phyloP scores from a whole-genome alignment of 2,888 invertebrate genomes.

The Anagyrus pseudococci region DNA sequence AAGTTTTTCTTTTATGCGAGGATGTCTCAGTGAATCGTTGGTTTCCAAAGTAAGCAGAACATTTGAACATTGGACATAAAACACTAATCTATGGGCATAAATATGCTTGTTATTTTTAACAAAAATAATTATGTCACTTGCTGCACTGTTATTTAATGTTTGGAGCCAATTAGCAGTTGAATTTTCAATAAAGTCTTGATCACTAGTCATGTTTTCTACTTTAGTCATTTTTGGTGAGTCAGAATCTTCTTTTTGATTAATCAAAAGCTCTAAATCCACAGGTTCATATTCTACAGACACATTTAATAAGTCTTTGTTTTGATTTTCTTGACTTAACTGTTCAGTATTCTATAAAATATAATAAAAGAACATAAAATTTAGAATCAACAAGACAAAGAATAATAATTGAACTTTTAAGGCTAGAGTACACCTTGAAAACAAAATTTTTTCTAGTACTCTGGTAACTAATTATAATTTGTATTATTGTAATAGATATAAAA shows the following conservation, averaged over 20 bases:
- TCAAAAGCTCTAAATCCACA: constrained; percentile 20
- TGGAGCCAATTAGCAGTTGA: constrained; percentile 54
- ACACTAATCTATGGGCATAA: constrained; percentile 61
- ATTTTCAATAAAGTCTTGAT: constrained; percentile 40
- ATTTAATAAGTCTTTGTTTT: neutral
- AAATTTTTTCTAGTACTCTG: no score
- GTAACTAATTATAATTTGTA: no score
- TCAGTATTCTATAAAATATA: neutral
- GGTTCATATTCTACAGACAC: constrained; percentile 21
- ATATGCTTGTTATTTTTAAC: constrained; percentile 56
- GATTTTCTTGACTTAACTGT: neutral
- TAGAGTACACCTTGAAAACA: no score
- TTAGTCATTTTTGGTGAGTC: constrained; percentile 1
- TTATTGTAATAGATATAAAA: no score
- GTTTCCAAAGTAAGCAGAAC: constrained; percentile 55
- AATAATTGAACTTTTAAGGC: neutral
- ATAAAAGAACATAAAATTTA: neutral
- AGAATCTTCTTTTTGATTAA: constrained; percentile 5
- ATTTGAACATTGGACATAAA: constrained; percentile 59
- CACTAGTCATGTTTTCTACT: constrained; percentile 10
- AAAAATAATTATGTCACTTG: constrained; percentile 61
- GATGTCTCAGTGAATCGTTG: constrained; percentile 43
- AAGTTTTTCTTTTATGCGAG: constrained; percentile 47
- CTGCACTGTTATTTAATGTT: constrained; percentile 53
- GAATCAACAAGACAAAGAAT: no score